Evolutionary conservation across 2,113 vertebrate species (phyloP), one percentile per base, ranked within the genome.

Genomic region (Dicrurus megarhynchus): DNA sequence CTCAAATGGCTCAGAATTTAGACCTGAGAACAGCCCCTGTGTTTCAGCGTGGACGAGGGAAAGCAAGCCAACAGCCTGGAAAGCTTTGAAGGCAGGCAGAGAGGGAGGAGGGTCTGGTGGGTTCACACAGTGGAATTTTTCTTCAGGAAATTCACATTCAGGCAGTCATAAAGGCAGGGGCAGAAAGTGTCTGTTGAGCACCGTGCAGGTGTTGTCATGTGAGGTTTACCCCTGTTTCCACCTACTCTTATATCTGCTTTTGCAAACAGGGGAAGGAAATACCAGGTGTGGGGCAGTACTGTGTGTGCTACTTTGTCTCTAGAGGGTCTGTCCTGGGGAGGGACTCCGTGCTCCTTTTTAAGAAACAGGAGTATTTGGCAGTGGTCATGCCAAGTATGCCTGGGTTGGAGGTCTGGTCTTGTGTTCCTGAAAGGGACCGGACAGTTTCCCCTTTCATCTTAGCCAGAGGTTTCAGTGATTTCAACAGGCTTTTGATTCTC

Each of bases 151-250:
- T 81, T 81, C 1, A 32, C 85, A 87, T 81, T 87, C 42, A 59
- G 85, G 57, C 42, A 56, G 2, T 74, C 6, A 2, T 42, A 80
- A 67, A 81, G 41, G 68, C 71, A 81, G 44, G 26, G 47, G 13
- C 67, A 89, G 41, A 80, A 93, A 14, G 26, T 21, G 2, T 57
- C 23, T 47, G 6, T 13, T 37, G 68, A 73, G n/a, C 44, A 46
- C 14, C 0, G 1, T 26, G 26, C 16, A 63, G 35, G 20, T 67
- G 46, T 49, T 78, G n/a, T 46, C 9, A 0, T 47, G 30, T 1
- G 10, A 57, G n/a, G 27, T 70, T 70, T 74, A 20, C 4, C 9
- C 8, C 18, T 3, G 0, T 57, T 91, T 50, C 47, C 32, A 57
- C 18, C 42, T 87, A 18, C 18, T 73, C 41, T n/a, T n/a, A n/a